A percentile compares a stretch with the other conserved stretches of the same genome.
Conservation (phyloP, 2,888 invertebrate species). For the Netelia virgata region DNA sequence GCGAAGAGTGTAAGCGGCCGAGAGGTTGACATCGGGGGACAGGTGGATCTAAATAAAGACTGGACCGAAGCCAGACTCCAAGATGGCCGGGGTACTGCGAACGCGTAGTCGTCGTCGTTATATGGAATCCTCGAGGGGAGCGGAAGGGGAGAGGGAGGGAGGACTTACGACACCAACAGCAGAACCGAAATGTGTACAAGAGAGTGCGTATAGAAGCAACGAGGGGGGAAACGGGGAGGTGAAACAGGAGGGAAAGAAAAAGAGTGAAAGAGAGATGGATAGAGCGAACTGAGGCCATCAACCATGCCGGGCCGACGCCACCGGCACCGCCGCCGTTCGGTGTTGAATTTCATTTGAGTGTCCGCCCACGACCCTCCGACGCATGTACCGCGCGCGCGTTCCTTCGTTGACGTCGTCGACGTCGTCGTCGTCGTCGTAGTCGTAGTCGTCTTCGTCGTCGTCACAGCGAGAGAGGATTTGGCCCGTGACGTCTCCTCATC, state of each 20-base stretch:
- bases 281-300: slow-evolving; percentile 64
- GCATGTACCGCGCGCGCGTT: neutral
- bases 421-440: slow-evolving; percentile 33
- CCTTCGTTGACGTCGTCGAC: neutral
- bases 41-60: slow-evolving; percentile 85
- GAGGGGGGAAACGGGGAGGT: neutral
- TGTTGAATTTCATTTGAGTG: slow-evolving; percentile 68
- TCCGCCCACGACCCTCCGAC: slow-evolving; percentile 67
- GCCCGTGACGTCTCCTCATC: slow-evolving; percentile 66
- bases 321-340: slow-evolving; percentile 53
- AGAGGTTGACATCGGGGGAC: slow-evolving; percentile 80
- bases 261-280: slow-evolving; percentile 38
- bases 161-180: slow-evolving; percentile 70
- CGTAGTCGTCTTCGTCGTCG: slow-evolving; percentile 15
- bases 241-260: slow-evolving; percentile 23
- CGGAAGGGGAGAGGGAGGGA: too few species aligned
- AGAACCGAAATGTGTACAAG: slow-evolving; percentile 49
- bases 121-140: slow-evolving; percentile 53
- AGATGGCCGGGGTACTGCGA: slow-evolving; percentile 77
- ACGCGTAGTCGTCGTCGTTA: slow-evolving; percentile 63
- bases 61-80: slow-evolving; percentile 83
- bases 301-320: slow-evolving; percentile 56
- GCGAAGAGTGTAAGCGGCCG: slow-evolving; percentile 43
- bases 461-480: slow-evolving; percentile 47
- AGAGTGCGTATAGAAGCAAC: slow-evolving; percentile 40